Evolutionary conservation across 2,113 vertebrate genomes (phyloP).

Genomic region (Aythya baeri): DNA sequence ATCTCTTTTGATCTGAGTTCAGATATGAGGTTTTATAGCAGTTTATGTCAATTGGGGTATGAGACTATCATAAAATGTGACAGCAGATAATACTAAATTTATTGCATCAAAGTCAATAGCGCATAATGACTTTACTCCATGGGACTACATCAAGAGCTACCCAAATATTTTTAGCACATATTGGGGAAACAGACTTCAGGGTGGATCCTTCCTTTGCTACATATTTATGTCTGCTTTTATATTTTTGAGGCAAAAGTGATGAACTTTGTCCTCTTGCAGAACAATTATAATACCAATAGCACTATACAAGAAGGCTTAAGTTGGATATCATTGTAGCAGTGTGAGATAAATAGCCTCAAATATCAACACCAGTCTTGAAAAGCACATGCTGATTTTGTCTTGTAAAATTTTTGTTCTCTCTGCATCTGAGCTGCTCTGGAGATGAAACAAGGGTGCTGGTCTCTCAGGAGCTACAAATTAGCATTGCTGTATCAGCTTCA

Average conservation of each 20-base stretch:
- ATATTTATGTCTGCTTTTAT: constrained; percentile 14
- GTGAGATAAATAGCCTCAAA: neutral
- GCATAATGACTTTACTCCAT: neutral
- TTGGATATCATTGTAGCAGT: neutral
- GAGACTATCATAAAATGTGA: constrained; percentile 6
- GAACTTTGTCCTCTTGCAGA: neutral
- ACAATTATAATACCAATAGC: neutral
- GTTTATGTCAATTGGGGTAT: constrained; percentile 23
- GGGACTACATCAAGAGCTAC: neutral
- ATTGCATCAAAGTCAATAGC: constrained; percentile 10
- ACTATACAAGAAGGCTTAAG: neutral
- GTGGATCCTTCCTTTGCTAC: neutral
- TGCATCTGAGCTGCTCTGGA: neutral
- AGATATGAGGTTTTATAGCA: constrained; percentile 35
- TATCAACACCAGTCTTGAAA: neutral
- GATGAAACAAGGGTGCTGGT: neutral
- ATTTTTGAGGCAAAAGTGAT: neutral
- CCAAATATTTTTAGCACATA: constrained; percentile 34
- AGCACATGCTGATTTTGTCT: neutral
- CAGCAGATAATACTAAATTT: constrained; percentile 18
- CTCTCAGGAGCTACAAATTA: neutral
- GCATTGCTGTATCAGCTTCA: neutral
- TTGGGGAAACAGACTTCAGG: constrained; percentile 3
- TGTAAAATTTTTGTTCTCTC: neutral
- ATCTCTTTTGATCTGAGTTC: constrained; percentile 52